Evolutionary conservation across 2,888 invertebrate genomes (phyloP), one percentile per base, ranked within the genome.

Genomic region (Ectemnius continuus): DNA sequence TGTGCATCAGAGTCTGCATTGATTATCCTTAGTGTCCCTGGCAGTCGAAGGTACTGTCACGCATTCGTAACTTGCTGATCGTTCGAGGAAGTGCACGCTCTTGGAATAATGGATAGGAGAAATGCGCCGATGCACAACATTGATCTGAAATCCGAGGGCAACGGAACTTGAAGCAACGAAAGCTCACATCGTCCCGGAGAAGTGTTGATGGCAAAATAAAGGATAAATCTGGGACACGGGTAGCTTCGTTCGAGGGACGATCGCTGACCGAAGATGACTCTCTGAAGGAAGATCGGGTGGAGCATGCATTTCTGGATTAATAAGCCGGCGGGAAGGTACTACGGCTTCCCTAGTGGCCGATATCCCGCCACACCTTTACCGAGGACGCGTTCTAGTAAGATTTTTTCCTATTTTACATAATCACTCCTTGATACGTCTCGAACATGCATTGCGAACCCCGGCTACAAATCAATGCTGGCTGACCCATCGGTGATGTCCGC

Each of bases 231-330:
- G 16, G 16, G 16, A 13, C 16, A 14, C 52, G n/a, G 16, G 52
- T 16, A 52, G n/a, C 52, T 14, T 52, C 52, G 36, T 52, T 52
- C 52, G 16, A 5, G 13, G n/a, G 52, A 52, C 16, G n/a, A 16
- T 13, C 13, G n/a, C 52, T 16, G n/a, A 52, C 16, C 16, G 52
- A 13, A 36, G 23, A 80, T 79, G 71, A 16, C 26, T 67, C 14
- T 67, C 46, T 74, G 66, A 74, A 57, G n/a, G 46, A 36, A 4
- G 45, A 52, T 60, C 47, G 14, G 28, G 48, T 52, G 18, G 76
- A 78, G 73, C 80, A 96, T 96, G 96, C 96, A 96, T 95, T 96
- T 96, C 93, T 96, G 96, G 96, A 96, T 96, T 91, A 95, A 96
- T 91, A 96, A 96, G 92, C 94, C 89, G 79, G 95, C 88, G 94